phyloP scores from a whole-genome alignment of 2,113 vertebrate genomes.

The Pyxicephalus adspersus region DNA sequence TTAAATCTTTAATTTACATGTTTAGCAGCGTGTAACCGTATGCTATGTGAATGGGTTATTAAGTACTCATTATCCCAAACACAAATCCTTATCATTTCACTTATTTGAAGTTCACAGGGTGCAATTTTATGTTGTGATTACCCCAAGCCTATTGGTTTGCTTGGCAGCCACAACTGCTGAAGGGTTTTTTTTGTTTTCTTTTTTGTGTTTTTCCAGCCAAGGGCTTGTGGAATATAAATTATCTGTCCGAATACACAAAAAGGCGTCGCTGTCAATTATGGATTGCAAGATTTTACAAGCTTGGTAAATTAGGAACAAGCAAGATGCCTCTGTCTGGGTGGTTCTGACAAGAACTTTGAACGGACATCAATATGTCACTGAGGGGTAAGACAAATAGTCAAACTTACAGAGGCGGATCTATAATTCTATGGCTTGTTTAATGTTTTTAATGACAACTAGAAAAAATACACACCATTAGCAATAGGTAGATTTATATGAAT shows the following conservation, averaged over 20 bases:
- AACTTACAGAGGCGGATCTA: slow-evolving; percentile 62
- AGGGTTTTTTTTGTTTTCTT: slow-evolving; percentile 60
- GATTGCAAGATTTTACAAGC: slow-evolving; percentile 67
- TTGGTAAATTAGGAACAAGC: slow-evolving; percentile 68
- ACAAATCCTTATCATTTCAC: slow-evolving; percentile 39
- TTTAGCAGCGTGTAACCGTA: neutral
- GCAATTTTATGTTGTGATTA: slow-evolving; percentile 59
- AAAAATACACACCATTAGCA: no score
- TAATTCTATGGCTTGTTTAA: slow-evolving; percentile 51
- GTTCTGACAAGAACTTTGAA: slow-evolving; percentile 64
- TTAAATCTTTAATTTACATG: slow-evolving; percentile 25
- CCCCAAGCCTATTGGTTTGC: slow-evolving; percentile 46
- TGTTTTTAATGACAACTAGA: neutral
- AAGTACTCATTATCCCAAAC: slow-evolving; percentile 53
- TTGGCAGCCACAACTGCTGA: slow-evolving; percentile 54
- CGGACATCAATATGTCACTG: slow-evolving; percentile 64
- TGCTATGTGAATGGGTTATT: slow-evolving; percentile 58
- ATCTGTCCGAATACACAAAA: slow-evolving; percentile 61
- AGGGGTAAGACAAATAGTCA: slow-evolving; percentile 66
- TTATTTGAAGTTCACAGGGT: slow-evolving; percentile 46
- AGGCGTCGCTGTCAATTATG: slow-evolving; percentile 69
- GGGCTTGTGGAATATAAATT: slow-evolving; percentile 62
- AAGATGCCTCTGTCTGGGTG: slow-evolving; percentile 54
- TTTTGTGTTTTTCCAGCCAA: slow-evolving; percentile 61
- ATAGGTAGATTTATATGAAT: no score